A percentile compares a stretch with the other conserved stretches of the same genome.
Evolutionary conservation across 2,113 vertebrate genomes (phyloP).

Genomic region (Ameiurus melas): DNA sequence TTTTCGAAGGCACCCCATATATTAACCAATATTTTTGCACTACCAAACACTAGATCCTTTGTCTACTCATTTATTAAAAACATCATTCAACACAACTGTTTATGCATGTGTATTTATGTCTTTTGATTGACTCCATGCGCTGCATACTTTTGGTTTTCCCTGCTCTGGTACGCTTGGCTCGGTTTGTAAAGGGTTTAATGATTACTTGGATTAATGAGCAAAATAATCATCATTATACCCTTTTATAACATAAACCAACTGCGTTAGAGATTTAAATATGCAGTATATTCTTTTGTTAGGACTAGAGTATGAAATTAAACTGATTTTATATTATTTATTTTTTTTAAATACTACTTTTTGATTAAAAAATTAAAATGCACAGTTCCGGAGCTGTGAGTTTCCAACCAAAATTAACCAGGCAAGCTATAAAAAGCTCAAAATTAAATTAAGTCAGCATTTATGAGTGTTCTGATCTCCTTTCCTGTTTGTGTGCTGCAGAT

Average conservation of each 20-base stretch:
- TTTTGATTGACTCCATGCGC: slow-evolving; percentile 3
- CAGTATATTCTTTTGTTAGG: not conserved
- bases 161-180: not conserved
- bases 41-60: not conserved
- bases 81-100: not conserved
- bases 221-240: not conserved
- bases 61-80: not conserved
- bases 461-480: slow-evolving; percentile 1
- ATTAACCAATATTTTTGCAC: not conserved
- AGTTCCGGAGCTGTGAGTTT: not conserved
- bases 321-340: not conserved
- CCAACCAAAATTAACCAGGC: not conserved
- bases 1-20: not conserved
- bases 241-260: not conserved
- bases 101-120: not conserved
- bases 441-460: not conserved
- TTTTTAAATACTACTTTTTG: not conserved
- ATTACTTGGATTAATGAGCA: not conserved
- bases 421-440: not conserved
- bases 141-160: not conserved
- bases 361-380: not conserved
- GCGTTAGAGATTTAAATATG: not conserved
- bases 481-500: slow-evolving; percentile 75
- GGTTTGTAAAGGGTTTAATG: not conserved
- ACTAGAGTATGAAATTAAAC: not conserved